These are phyloP conservation scores for Cheirogaleus medius DNA, from an alignment of 2,113 vertebrate genomes.

Conservation along the genomic window DNA sequence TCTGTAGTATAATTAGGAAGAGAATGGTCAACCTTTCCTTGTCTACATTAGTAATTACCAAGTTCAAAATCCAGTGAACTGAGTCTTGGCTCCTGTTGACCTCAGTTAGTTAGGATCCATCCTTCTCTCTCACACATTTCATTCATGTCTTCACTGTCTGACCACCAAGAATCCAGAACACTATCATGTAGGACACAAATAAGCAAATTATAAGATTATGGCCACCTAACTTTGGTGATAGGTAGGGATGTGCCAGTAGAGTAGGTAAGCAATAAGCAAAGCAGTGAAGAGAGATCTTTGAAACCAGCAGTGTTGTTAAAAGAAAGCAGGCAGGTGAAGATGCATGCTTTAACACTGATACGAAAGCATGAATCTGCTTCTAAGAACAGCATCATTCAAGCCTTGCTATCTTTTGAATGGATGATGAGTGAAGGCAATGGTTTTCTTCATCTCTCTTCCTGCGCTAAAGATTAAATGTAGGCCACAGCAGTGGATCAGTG, in stretches of 20 bases:
- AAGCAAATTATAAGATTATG: neutral
- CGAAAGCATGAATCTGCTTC: neutral
- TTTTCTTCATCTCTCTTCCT: neutral
- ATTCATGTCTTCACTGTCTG: neutral
- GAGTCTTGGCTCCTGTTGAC: neutral
- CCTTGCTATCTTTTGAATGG: conserved; percentile 21
- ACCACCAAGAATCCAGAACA: neutral
- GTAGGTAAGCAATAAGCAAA: neutral
- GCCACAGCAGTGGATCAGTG: neutral
- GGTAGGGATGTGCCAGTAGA: neutral
- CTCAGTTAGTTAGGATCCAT: neutral
- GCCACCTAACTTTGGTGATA: neutral
- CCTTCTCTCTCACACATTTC: neutral
- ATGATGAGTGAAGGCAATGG: neutral
- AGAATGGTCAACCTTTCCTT: neutral
- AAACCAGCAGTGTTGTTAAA: neutral
- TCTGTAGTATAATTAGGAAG: neutral
- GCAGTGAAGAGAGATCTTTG: neutral
- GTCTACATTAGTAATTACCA: neutral
- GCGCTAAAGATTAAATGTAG: neutral
- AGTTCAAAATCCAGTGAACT: conserved; percentile 16
- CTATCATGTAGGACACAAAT: neutral
- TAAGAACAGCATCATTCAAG: neutral
- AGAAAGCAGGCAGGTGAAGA: neutral
- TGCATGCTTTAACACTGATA: neutral